Conservation (phyloP, 2,888 invertebrate genomes). For the Cetonia aurata region DNA sequence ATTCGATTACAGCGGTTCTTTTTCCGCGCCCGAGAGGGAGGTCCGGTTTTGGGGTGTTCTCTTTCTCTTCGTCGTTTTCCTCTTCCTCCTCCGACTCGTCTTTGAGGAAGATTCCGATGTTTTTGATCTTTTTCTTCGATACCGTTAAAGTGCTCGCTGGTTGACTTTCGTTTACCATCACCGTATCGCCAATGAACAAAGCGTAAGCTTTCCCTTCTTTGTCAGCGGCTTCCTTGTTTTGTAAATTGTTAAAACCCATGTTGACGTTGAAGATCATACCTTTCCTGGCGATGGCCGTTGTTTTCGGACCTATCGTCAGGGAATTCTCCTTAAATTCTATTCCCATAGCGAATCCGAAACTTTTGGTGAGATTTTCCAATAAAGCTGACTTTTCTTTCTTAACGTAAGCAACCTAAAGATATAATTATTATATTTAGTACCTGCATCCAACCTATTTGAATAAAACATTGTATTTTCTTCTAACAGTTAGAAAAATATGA, state of each 20-base stretch:
- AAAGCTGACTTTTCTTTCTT: slow-evolving; percentile 89
- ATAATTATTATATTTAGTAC: too few relatives aligned
- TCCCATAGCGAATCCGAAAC: slow-evolving; percentile 97
- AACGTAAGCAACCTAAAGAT: slow-evolving; percentile 70
- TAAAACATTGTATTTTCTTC: too few relatives aligned
- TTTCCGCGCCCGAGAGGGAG: slow-evolving; percentile 79
- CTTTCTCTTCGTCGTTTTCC: slow-evolving; percentile 83
- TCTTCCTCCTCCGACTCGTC: slow-evolving; percentile 89
- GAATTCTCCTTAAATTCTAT: slow-evolving; percentile 98
- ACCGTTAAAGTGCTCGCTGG: slow-evolving; percentile 90
- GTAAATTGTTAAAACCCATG: slow-evolving; percentile 89
- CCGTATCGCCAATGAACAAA: slow-evolving; percentile 96
- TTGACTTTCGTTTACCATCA: slow-evolving; percentile 88
- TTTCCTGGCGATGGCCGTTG: slow-evolving; percentile 81
- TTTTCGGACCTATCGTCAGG: slow-evolving; percentile 92
- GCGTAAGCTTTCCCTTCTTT: slow-evolving; percentile 93
- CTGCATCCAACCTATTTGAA: too few relatives aligned
- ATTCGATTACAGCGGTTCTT: slow-evolving; percentile 92
- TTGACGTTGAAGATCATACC: slow-evolving; percentile 97
- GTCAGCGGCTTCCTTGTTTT: slow-evolving; percentile 84
- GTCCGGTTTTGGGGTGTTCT: slow-evolving; percentile 76
- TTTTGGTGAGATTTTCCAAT: slow-evolving; percentile 92
- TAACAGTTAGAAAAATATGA: too few relatives aligned
- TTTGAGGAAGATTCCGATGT: slow-evolving; percentile 94
- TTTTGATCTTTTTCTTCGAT: slow-evolving; percentile 95